A percentile compares a stretch with the other conserved stretches of the same genome.
Evolutionary conservation across 2,888 invertebrate genomes (phyloP).

Genomic region (Clanis bilineata): DNA sequence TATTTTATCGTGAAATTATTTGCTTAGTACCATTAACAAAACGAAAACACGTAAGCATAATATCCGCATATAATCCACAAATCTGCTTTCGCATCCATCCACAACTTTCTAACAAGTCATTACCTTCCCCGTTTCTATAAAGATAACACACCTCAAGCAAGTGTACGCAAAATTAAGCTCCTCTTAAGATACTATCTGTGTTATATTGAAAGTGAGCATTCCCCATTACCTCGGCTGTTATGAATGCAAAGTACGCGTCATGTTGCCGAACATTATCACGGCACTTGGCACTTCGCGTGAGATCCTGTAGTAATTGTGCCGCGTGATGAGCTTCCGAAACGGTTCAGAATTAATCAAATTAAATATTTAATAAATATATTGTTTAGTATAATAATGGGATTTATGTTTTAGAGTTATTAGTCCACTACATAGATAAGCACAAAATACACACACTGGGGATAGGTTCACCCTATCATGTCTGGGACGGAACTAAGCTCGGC

Average conservation of each 20-base stretch:
- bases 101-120: not conserved
- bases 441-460: no score
- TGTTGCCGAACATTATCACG: slow-evolving; percentile 7
- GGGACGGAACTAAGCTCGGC: no score
- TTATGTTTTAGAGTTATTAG: no score
- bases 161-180: slow-evolving; percentile 2
- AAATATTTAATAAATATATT: not conserved
- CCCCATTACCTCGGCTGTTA: not conserved
- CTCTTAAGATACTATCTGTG: slow-evolving; percentile 7
- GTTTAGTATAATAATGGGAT: not conserved
- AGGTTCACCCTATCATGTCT: no score
- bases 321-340: not conserved
- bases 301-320: not conserved
- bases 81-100: not conserved
- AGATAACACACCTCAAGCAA: not conserved
- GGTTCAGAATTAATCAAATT: not conserved
- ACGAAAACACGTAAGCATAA: no score
- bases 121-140: not conserved
- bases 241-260: slow-evolving; percentile 1
- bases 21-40: no score
- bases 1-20: no score
- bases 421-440: no score
- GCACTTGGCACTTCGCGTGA: not conserved
- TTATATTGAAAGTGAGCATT: slow-evolving; percentile 9
- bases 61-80: not conserved